Conservation (phyloP, 2,797 vertebrate species). For the Mus minutoides region DNA sequence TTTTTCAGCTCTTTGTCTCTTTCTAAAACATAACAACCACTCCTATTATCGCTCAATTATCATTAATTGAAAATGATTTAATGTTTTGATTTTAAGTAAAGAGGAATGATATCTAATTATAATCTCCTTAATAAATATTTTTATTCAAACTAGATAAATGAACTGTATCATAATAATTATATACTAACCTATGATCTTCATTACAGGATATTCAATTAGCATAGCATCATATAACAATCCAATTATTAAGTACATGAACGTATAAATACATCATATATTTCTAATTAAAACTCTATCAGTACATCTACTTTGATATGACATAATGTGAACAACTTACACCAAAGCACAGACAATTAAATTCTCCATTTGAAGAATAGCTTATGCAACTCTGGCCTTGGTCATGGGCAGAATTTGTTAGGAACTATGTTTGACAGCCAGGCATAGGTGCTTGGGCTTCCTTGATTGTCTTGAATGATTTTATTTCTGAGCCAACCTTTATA, state of each 20-base stretch:
- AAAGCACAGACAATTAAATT: background rate
- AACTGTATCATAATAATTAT: background rate
- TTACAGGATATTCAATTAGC: background rate
- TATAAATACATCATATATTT: background rate
- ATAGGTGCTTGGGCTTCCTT: rapidly evolving
- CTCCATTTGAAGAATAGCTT: background rate
- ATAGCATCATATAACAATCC: background rate
- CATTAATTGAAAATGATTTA: background rate
- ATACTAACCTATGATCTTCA: background rate
- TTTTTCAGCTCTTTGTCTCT: background rate
- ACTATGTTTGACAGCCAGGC: background rate
- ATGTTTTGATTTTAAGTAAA: constrained; percentile 7
- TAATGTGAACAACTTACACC: background rate
- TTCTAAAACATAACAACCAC: background rate
- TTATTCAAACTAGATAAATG: background rate
- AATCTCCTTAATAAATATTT: background rate
- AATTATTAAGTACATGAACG: background rate
- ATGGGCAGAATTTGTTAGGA: background rate
- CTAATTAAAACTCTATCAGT: background rate
- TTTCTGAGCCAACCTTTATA: background rate
- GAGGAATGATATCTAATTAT: background rate
- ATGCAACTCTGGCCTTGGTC: rapidly evolving
- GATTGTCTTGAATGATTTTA: background rate
- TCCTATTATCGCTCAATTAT: background rate
- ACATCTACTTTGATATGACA: background rate